These are phyloP conservation scores for Ellobium chinense DNA, from an alignment of 2,888 invertebrate genomes.

Conservation along the genomic window DNA sequence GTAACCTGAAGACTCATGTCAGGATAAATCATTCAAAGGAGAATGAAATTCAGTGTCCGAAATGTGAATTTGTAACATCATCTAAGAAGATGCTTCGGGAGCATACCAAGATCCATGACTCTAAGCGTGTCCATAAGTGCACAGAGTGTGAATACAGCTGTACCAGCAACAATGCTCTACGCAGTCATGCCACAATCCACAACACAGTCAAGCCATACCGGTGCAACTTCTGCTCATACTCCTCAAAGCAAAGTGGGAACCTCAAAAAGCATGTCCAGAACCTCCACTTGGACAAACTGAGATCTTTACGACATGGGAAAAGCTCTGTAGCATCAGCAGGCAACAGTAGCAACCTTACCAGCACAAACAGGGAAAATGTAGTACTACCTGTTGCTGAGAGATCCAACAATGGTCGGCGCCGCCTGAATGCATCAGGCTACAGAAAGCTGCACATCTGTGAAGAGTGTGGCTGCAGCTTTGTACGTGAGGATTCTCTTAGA, in stretches of 20 bases:
- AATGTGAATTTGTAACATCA: slow-evolving; percentile 74
- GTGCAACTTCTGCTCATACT: slow-evolving; percentile 73
- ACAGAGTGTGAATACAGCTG: slow-evolving; percentile 69
- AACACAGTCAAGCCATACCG: slow-evolving; percentile 64
- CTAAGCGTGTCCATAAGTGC: slow-evolving; percentile 55
- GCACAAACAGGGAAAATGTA: slow-evolving; percentile 28
- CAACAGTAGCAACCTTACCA: slow-evolving; percentile 37
- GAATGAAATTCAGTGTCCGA: slow-evolving; percentile 67
- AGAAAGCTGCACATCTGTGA: slow-evolving; percentile 74
- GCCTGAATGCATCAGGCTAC: slow-evolving; percentile 54
- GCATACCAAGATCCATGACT: slow-evolving; percentile 71
- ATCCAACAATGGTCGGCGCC: background rate
- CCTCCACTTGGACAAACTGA: slow-evolving; percentile 66
- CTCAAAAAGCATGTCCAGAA: slow-evolving; percentile 71
- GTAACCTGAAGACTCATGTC: slow-evolving; percentile 77
- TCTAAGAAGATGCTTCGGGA: slow-evolving; percentile 72
- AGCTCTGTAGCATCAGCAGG: background rate
- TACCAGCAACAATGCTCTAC: slow-evolving; percentile 63
- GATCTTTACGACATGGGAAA: background rate
- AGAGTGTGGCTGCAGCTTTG: slow-evolving; percentile 77
- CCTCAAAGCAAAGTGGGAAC: slow-evolving; percentile 69
- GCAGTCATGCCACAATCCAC: slow-evolving; percentile 70
- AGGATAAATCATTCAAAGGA: slow-evolving; percentile 74
- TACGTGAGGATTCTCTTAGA: slow-evolving; percentile 79
- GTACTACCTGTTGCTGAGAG: background rate